Evolutionary conservation across 2,113 vertebrate species (phyloP), one percentile per base, ranked within the genome.

Genomic region (Gasterosteus nipponicus): DNA sequence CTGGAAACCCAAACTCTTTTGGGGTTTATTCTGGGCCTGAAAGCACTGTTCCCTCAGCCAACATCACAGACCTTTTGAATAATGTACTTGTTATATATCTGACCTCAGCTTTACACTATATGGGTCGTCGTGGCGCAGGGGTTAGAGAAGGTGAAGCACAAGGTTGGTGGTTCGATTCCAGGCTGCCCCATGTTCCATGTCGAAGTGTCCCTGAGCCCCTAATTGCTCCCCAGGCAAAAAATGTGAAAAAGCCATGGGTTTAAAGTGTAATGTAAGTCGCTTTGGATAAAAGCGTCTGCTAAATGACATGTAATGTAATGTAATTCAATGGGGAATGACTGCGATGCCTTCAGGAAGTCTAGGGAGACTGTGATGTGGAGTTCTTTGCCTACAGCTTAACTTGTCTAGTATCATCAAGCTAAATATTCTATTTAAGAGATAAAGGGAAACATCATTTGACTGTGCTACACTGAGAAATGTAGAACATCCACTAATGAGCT

Each of bases 51-150:
- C 66, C 77, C 72, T 69, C 77, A 86, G 78, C 82, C 65, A 51
- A 59, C 84, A 79, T 75, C 9, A n/a, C 69, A 77, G 78, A 75
- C 62, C 22, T 60, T 71, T 72, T 94, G 86, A 93, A 93, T 94
- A 90, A 94, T 94, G 94, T 81, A 93, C 68, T 59, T 76, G 78
- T 84, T 86, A 77, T 89, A 86, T 82, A 87, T 69, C 75, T 77
- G 70, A 59, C 60, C 56, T 64, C 10, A 35, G 64, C 73, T 67
- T 41, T 81, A 35, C 16, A 33, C 41, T 67, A 53, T n/a, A n/a
- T n/a, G n/a, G n/a, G n/a, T n/a, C n/a, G n/a, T n/a, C n/a, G n/a
- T n/a, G n/a, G n/a, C n/a, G n/a, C n/a, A n/a, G n/a, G n/a, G n/a
- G n/a, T n/a, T n/a, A n/a, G n/a, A n/a, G n/a, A n/a, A n/a, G n/a